Percentiles rank a stretch among this genome's conserved stretches.
These are phyloP conservation scores for Lanius collurio DNA, from an alignment of 2,113 vertebrate genomes.

Conservation along the genomic window DNA sequence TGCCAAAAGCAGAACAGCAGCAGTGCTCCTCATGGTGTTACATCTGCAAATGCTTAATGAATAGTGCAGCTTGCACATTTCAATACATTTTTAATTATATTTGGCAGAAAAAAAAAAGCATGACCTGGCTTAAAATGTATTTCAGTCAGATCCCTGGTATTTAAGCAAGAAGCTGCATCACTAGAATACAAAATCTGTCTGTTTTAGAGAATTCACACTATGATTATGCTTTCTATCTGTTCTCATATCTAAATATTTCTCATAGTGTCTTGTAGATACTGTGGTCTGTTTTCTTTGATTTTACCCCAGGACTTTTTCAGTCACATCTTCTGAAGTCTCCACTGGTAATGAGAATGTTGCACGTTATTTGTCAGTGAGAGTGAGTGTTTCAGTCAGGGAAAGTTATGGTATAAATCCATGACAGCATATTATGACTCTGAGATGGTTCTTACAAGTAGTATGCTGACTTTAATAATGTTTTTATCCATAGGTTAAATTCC, in stretches of 20 bases:
- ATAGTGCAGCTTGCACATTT: constrained; percentile 22
- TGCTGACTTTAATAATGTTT: not conserved
- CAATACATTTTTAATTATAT: constrained; percentile 39
- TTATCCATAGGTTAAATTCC: not conserved
- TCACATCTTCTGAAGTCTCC: not conserved
- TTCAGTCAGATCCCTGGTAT: not conserved
- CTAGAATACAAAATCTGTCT: not conserved
- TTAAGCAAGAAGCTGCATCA: not conserved
- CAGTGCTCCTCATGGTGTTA: not conserved
- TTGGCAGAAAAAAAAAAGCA: constrained; percentile 38
- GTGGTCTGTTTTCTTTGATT: not conserved
- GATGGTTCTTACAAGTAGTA: not conserved
- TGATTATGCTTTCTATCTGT: not conserved
- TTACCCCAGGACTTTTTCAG: not conserved
- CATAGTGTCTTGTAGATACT: not conserved
- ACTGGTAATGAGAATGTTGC: not conserved
- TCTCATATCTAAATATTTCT: not conserved
- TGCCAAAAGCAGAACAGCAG: not conserved
- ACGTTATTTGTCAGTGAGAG: not conserved
- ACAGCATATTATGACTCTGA: not conserved
- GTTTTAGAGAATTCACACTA: not conserved
- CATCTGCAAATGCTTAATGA: constrained; percentile 38
- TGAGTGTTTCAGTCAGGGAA: not conserved
- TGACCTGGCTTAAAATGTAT: constrained; percentile 45
- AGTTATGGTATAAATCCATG: too few species aligned